Evolutionary conservation across 2,888 invertebrate species (phyloP).

Genomic region (Rosalia funebris): DNA sequence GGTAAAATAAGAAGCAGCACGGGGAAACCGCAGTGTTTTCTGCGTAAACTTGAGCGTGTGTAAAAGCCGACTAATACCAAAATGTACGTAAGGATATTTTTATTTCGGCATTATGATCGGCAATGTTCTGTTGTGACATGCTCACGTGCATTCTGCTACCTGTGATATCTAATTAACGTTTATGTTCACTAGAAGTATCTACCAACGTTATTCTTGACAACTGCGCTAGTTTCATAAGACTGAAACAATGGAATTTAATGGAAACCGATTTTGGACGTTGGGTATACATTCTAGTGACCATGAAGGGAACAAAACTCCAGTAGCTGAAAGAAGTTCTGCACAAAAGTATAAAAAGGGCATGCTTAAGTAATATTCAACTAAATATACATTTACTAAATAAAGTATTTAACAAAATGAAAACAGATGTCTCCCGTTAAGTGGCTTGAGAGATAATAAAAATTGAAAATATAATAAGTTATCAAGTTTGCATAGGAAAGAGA

Average conservation of each 20-base stretch:
- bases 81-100: conserved; percentile 28
- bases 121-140: conserved; percentile 54
- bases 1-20: conserved; percentile 37
- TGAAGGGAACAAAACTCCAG: conserved; percentile 43
- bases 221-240: no score
- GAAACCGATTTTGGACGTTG: no score
- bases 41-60: conserved; percentile 8
- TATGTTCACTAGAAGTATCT: conserved; percentile 18
- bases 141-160: conserved; percentile 52
- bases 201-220: no score
- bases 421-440: conserved; percentile 37
- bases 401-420: conserved; percentile 38
- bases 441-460: conserved; percentile 32
- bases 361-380: conserved; percentile 37
- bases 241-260: no score
- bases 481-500: no score
- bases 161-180: conserved; percentile 3
- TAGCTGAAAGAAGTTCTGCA: conserved; percentile 44
- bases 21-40: conserved; percentile 30
- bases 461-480: conserved; percentile 20
- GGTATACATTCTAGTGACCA: conserved; percentile 28
- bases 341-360: conserved; percentile 42
- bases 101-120: conserved; percentile 42
- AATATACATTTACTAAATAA: conserved; percentile 33
- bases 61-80: conserved; percentile 14